A percentile compares a stretch with the other conserved stretches of the same genome.
Conservation (phyloP, 2,888 invertebrate species). For the Diloba caeruleocephala region DNA sequence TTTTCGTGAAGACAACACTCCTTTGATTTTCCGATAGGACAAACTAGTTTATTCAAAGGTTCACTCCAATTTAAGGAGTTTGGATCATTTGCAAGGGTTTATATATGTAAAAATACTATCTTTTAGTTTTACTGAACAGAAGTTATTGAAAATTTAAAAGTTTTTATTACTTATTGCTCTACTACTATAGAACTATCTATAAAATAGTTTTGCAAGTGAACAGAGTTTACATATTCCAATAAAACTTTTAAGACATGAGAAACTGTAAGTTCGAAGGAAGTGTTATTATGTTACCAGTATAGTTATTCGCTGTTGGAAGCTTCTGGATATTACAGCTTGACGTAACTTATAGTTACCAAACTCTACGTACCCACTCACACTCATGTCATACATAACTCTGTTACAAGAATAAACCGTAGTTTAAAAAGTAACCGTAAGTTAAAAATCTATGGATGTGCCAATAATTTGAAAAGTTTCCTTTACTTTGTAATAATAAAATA, state of each 20-base stretch:
- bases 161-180: too few species aligned
- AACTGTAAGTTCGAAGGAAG: constrained; percentile 11
- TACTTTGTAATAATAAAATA: too few species aligned
- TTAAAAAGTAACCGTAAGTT: too few species aligned
- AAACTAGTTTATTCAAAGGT: constrained; percentile 40
- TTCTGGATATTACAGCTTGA: background rate
- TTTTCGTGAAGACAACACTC: constrained; percentile 34
- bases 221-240: constrained; percentile 1
- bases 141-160: too few species aligned
- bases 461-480: too few species aligned
- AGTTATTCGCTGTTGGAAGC: constrained; percentile 5
- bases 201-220: background rate
- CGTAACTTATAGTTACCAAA: background rate
- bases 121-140: constrained; percentile 25
- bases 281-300: background rate
- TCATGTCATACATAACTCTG: too few species aligned
- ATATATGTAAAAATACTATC: constrained; percentile 31
- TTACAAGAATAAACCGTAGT: too few species aligned
- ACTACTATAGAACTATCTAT: background rate
- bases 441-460: too few species aligned
- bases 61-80: constrained; percentile 43
- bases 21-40: constrained; percentile 40
- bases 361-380: too few species aligned
- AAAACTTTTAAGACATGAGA: constrained; percentile 12
- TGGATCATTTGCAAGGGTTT: constrained; percentile 40